Percentiles rank a stretch among this genome's conserved stretches.
These are phyloP conservation scores for Lophotis ruficrista DNA, from an alignment of 2,113 vertebrate species.

Conservation along the genomic window DNA sequence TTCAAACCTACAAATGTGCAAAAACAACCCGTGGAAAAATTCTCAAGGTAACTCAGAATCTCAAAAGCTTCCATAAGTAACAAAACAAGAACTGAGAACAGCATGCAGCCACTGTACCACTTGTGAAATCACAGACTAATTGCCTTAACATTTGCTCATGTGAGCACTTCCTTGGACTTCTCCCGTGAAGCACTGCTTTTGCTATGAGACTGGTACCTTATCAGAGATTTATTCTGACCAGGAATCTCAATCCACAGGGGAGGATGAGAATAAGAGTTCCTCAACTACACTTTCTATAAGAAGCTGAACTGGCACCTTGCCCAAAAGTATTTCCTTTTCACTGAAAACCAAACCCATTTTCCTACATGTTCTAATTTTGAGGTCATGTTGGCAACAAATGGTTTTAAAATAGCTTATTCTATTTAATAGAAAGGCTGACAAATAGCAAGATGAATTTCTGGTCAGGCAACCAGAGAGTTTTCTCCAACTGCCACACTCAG, in stretches of 20 bases:
- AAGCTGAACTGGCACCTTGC: not conserved
- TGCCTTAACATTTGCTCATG: not conserved
- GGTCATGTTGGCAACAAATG: not conserved
- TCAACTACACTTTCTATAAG: conserved; percentile 1
- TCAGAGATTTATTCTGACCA: not conserved
- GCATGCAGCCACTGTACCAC: not conserved
- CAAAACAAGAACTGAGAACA: not conserved
- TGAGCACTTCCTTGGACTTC: not conserved
- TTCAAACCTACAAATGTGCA: not conserved
- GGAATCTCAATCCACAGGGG: not conserved
- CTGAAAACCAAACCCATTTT: conserved; percentile 25
- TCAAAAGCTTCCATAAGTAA: not conserved
- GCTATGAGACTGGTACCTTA: not conserved
- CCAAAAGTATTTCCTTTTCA: not conserved
- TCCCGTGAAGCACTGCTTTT: not conserved
- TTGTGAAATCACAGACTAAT: not conserved
- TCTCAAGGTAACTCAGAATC: not conserved
- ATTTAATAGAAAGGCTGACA: not conserved
- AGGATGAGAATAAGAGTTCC: not conserved
- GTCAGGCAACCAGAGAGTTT: not conserved
- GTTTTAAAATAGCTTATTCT: conserved; percentile 20
- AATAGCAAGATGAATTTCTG: not conserved
- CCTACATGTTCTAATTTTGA: conserved; percentile 22
- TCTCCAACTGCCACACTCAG: not conserved
- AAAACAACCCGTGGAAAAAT: not conserved